phyloP scores from a whole-genome alignment of 2,113 vertebrate species.

The Malurus elegans region DNA sequence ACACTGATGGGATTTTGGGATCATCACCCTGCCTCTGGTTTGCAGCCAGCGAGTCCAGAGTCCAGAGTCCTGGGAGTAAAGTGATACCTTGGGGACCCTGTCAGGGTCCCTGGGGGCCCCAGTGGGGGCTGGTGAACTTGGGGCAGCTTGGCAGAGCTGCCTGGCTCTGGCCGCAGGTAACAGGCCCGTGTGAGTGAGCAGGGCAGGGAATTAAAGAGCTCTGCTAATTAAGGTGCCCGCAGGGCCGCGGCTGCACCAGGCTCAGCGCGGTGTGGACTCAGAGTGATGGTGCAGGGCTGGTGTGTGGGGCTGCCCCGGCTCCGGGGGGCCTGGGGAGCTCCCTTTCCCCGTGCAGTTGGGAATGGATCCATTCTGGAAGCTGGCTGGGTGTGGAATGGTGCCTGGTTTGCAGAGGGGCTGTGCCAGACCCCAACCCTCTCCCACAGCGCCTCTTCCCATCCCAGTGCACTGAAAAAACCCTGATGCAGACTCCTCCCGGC shows the following conservation, averaged over 20 bases:
- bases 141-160: not conserved
- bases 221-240: not conserved
- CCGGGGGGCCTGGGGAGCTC: accelerated
- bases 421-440: not conserved
- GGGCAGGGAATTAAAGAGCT: not conserved
- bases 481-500: accelerated
- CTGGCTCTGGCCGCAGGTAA: not conserved
- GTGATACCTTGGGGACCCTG: not conserved
- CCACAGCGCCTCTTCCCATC: accelerated
- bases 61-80: not conserved
- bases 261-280: accelerated
- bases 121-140: accelerated
- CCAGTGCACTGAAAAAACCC: accelerated
- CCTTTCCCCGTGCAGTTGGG: accelerated
- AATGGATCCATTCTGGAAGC: not conserved
- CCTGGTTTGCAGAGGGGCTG: not conserved
- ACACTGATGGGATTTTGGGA: not conserved
- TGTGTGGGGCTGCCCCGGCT: accelerated
- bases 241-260: not conserved
- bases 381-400: not conserved
- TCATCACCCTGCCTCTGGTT: not conserved
- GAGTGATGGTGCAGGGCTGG: not conserved
- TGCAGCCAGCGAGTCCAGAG: accelerated
- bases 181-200: not conserved
- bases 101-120: not conserved